Conservation (phyloP, 64 coral and sea anemone genomes). For the Exaiptasia diaphana region DNA sequence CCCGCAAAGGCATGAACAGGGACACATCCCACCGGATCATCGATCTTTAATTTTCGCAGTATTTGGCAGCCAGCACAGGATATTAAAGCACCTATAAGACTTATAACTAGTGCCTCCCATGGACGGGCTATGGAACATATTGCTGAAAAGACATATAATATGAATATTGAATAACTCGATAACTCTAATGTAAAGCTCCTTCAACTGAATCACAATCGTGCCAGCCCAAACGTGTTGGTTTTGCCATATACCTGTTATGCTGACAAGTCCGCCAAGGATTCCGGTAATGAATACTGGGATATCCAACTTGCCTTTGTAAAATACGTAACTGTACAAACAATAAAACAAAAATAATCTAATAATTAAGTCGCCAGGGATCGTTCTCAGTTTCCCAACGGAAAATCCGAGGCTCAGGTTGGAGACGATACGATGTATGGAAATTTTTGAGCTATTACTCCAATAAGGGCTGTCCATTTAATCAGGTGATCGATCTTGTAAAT, state of each 20-base stretch:
- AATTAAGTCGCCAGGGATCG: too few species aligned
- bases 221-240: too few species aligned
- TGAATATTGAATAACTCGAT: too few species aligned
- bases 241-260: slow-evolving; percentile 77
- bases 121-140: slow-evolving; percentile 76
- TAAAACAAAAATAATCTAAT: not conserved
- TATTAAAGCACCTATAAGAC: slow-evolving; percentile 59
- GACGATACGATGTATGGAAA: too few species aligned
- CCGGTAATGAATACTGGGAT: slow-evolving; percentile 68
- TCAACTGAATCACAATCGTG: too few species aligned
- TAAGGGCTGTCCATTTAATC: too few species aligned
- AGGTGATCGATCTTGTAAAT: too few species aligned
- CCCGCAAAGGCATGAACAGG: slow-evolving; percentile 48
- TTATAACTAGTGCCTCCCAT: slow-evolving; percentile 76
- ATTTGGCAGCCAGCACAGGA: slow-evolving; percentile 64
- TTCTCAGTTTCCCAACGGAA: too few species aligned
- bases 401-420: too few species aligned
- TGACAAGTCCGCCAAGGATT: slow-evolving; percentile 68
- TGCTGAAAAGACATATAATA: slow-evolving; percentile 28
- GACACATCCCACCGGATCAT: slow-evolving; percentile 51
- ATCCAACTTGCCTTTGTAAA: slow-evolving; percentile 58
- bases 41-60: slow-evolving; percentile 42
- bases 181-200: too few species aligned
- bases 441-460: too few species aligned
- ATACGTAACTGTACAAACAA: slow-evolving; percentile 60